Evolutionary conservation across 2,797 vertebrate species (phyloP).

Genomic region (Poliocrania exsul): DNA sequence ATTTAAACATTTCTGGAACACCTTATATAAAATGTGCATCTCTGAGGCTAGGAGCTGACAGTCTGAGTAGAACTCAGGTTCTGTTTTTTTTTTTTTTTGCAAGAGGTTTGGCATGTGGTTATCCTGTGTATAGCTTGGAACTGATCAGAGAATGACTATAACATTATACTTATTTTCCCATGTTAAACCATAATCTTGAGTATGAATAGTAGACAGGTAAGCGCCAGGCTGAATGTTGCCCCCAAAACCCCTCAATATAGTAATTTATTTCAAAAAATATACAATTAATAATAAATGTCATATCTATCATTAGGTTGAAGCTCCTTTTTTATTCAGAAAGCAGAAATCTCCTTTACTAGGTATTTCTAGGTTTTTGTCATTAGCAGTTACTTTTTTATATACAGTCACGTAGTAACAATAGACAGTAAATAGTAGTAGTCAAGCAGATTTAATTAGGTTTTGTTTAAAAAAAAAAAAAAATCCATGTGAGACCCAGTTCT

Average conservation of each 20-base stretch:
- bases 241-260: background rate
- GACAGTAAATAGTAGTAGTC: background rate
- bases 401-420: background rate
- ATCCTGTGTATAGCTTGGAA: background rate
- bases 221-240: background rate
- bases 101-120: background rate
- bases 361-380: background rate
- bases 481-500: background rate
- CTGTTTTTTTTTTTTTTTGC: too few relatives aligned
- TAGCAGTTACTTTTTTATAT: background rate
- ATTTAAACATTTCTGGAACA: background rate
- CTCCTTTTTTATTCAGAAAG: background rate
- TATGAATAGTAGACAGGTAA: background rate
- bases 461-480: background rate
- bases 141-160: background rate
- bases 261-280: background rate
- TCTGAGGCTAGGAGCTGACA: background rate
- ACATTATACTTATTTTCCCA: background rate
- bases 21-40: background rate
- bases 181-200: background rate
- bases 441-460: background rate
- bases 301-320: background rate
- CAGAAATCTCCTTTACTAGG: background rate
- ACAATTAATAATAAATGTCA: background rate
- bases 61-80: background rate